A percentile compares a stretch with the other conserved stretches of the same genome.
Conservation (phyloP, 2,797 vertebrate genomes). For the Semaprochilodus insignis region DNA sequence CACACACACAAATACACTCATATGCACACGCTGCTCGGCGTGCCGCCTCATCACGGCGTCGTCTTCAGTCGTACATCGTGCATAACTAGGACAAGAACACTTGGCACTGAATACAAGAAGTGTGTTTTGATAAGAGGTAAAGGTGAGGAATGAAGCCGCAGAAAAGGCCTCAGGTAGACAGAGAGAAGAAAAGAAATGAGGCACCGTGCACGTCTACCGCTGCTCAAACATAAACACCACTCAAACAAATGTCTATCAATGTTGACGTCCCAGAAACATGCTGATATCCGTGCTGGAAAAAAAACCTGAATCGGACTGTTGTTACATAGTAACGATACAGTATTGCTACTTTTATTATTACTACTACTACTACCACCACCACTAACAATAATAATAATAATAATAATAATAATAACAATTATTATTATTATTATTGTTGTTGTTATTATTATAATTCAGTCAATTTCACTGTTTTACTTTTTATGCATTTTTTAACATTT, state of each 20-base stretch:
- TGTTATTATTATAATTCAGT: no score
- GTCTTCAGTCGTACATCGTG: conserved; percentile 33
- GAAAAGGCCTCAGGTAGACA: conserved; percentile 41
- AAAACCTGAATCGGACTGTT: neutral
- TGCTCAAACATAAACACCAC: conserved; percentile 46
- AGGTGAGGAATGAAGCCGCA: conserved; percentile 17
- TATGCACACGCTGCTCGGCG: conserved; percentile 22
- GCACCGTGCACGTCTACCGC: conserved; percentile 19
- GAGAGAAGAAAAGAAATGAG: conserved; percentile 26
- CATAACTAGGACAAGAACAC: conserved; percentile 43
- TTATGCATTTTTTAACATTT: no score
- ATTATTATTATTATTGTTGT: neutral
- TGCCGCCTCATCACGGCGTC: conserved; percentile 29
- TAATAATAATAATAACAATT: neutral
- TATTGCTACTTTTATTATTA: neutral
- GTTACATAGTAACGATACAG: conserved; percentile 5
- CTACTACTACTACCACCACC: neutral
- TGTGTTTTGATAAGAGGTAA: conserved; percentile 39
- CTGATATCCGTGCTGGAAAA: neutral
- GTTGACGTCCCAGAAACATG: conserved; percentile 15
- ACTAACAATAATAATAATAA: neutral
- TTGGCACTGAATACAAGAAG: conserved; percentile 28
- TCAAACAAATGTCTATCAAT: neutral
- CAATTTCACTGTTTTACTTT: no score
- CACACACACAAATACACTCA: neutral